Base-by-base conservation (phyloP, 1,140 invertebrate species). In the Drosophila neocordata region DNA sequence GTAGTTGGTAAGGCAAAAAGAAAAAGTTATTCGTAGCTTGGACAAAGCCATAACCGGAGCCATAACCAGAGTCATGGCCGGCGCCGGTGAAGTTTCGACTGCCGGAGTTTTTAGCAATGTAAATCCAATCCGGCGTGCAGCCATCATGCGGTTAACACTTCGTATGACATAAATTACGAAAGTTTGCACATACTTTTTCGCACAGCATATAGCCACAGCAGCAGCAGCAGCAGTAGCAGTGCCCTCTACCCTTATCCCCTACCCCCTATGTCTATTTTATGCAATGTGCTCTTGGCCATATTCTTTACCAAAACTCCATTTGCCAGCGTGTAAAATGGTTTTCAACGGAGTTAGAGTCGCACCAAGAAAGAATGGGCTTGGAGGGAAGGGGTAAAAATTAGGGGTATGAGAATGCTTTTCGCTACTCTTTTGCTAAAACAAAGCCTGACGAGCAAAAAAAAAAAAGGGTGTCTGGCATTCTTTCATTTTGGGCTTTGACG, bases 81-180 rank as follows among this genome's bases (percentile, higher is more conserved):
- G 65, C 48, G 65, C 63, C 73, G 77, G 77, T 78, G 68, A 88
- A 87, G 83, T 85, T 87, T 88, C 70, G 61, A 62, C 65, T 65
- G 74, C 67, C 72, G 68, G 78, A 79, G 78, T 76, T 81, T 77
- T 82, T 75, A 76, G 82, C 83, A 88, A 88, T 87, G 83, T 87
- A 87, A 87, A 87, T 87, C 76, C 83, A 87, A 87, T 87, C 83
- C 83, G 83, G 83, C 83, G 83, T 87, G 83, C 83, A 88, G 83
- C 83, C 83, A 87, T 87, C 83, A 87, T 87, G 83, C 83, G 83
- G 83, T 87, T 87, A 87, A 87, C 83, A 87, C 83, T 87, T 87
- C 83, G 83, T 87, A 87, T 87, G 83, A 87, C 83, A 87, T 87
- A 87, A 87, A 87, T 87, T 87, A 87, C 83, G 76, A 87, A 87